These are phyloP conservation scores for Proteles cristata DNA, from an alignment of 2,113 vertebrate genomes.

Conservation along the genomic window DNA sequence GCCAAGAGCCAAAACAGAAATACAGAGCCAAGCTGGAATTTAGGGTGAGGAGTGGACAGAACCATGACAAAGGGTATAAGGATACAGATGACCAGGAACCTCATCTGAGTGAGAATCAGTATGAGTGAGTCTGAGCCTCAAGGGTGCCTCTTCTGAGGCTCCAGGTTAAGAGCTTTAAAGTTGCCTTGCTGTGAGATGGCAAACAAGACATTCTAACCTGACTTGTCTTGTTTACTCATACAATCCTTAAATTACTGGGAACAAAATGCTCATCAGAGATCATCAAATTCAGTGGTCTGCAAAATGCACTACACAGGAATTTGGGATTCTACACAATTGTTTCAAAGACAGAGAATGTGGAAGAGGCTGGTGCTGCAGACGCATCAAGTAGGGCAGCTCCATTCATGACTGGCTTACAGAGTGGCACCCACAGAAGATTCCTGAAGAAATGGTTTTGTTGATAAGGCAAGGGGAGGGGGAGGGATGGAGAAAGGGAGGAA, in stretches of 20 bases:
- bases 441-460: background rate
- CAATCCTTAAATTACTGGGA: background rate
- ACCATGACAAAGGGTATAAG: background rate
- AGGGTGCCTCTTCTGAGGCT: background rate
- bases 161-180: background rate
- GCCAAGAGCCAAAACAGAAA: background rate
- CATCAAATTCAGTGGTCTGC: background rate
- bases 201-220: background rate
- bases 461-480: background rate
- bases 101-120: background rate
- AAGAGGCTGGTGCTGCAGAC: background rate
- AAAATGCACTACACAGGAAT: background rate
- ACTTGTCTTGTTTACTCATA: background rate
- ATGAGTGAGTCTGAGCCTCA: background rate
- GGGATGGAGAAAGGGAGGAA: no score
- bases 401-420: background rate
- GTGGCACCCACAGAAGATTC: background rate
- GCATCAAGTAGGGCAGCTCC: background rate
- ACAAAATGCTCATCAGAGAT: background rate
- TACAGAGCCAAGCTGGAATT: background rate
- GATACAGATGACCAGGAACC: background rate
- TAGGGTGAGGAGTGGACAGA: background rate
- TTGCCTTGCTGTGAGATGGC: background rate
- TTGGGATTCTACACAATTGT: background rate
- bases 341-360: background rate